A percentile compares a stretch with the other conserved stretches of the same genome.
Evolutionary conservation across 2,113 vertebrate species (phyloP).

Genomic region (Glareola pratincola): DNA sequence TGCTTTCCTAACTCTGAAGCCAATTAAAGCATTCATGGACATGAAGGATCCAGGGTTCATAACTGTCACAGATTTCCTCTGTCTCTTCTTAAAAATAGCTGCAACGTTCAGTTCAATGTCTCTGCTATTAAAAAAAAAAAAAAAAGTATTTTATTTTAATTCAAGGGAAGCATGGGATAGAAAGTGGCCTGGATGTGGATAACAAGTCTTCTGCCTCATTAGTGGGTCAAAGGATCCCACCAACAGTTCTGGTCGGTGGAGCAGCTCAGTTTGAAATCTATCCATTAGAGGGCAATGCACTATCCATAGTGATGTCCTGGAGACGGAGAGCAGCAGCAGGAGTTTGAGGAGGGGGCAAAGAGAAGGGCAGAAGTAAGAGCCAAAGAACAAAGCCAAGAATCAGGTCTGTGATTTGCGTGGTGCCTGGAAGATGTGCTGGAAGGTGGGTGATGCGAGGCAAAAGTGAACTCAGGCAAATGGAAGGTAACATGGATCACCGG

Average conservation of each 20-base stretch:
- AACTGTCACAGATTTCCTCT: conserved; percentile 6
- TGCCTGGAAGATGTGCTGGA: background rate
- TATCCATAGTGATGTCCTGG: background rate
- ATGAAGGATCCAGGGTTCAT: background rate
- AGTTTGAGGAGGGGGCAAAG: background rate
- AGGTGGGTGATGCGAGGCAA: background rate
- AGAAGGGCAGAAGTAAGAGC: background rate
- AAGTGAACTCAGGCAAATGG: rapidly evolving
- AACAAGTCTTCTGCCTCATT: background rate
- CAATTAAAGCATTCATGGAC: conserved; percentile 44
- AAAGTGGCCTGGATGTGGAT: background rate
- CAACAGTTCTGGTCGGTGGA: background rate
- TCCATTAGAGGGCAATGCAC: conserved; percentile 55
- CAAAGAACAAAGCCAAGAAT: background rate
- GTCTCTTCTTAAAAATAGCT: conserved; percentile 25
- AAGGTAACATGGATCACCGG: rapidly evolving
- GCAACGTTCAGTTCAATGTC: background rate
- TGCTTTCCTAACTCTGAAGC: conserved; percentile 39
- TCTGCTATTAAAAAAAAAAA: background rate
- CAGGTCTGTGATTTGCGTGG: background rate
- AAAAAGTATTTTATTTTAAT: background rate
- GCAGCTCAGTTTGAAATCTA: conserved; percentile 19
- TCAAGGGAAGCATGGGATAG: background rate
- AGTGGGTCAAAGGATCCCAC: background rate
- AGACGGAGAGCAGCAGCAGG: background rate